Conservation (phyloP, 2,797 vertebrate genomes). For the Esox masquinongy region DNA sequence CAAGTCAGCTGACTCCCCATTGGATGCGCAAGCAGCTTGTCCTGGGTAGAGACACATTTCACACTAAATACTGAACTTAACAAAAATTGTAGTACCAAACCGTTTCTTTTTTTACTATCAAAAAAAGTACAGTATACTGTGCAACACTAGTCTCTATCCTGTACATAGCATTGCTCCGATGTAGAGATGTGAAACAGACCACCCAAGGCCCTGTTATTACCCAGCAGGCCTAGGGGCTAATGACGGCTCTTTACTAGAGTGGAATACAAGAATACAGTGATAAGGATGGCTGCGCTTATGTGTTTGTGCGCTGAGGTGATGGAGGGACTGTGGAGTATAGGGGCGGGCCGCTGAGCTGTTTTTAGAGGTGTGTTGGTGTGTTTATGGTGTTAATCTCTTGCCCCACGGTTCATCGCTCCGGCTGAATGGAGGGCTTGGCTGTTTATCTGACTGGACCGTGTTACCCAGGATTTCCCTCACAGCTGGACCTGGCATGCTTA, state of each 20-base stretch:
- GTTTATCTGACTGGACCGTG: slow-evolving; percentile 83
- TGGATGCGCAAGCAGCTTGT: too few species aligned
- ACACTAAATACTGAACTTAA: too few species aligned
- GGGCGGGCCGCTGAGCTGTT: slow-evolving; percentile 58
- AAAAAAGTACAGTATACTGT: too few species aligned
- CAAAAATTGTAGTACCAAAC: too few species aligned
- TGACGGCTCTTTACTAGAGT: slow-evolving; percentile 62
- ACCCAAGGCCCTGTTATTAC: slow-evolving; percentile 45
- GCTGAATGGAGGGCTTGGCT: slow-evolving; percentile 82
- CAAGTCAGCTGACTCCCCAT: too few species aligned
- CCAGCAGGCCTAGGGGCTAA: slow-evolving; percentile 42
- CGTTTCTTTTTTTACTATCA: too few species aligned
- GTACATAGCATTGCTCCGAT: slow-evolving; percentile 49
- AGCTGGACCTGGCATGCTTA: slow-evolving; percentile 78
- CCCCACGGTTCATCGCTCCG: slow-evolving; percentile 81
- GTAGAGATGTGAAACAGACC: slow-evolving; percentile 36
- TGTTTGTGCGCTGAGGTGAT: slow-evolving; percentile 18
- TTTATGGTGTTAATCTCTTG: slow-evolving; percentile 86
- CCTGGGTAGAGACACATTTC: too few species aligned
- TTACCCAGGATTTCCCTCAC: slow-evolving; percentile 81
- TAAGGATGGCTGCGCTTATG: slow-evolving; percentile 21
- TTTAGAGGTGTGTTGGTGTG: slow-evolving; percentile 74
- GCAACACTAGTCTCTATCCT: not conserved
- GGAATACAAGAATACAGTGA: slow-evolving; percentile 45
- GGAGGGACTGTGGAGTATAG: slow-evolving; percentile 42